phyloP scores from a whole-genome alignment of 2,888 invertebrate genomes.

The Limulus polyphemus region DNA sequence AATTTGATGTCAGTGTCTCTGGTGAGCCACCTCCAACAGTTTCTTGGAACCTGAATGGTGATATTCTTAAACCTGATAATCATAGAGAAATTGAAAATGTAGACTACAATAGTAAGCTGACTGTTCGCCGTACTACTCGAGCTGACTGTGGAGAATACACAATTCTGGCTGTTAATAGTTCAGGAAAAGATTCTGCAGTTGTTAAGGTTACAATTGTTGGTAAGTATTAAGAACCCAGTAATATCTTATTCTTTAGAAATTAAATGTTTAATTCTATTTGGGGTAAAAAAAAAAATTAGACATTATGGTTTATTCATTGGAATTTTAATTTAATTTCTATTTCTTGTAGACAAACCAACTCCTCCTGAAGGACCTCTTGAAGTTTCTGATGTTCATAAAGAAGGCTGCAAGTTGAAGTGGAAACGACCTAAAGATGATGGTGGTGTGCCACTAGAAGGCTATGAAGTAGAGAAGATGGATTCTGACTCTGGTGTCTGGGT shows the following conservation, averaged over 20 bases:
- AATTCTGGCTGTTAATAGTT: constrained; percentile 70
- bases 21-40: constrained; percentile 95
- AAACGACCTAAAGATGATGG: constrained; percentile 90
- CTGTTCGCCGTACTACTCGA: constrained; percentile 63
- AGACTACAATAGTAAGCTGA: constrained; percentile 76
- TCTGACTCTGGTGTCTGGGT: constrained; percentile 79
- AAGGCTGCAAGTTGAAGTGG: constrained; percentile 89
- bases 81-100: constrained; percentile 66
- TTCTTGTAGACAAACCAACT: constrained; percentile 52
- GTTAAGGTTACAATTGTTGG: constrained; percentile 67
- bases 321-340: constrained; percentile 22
- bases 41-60: constrained; percentile 84
- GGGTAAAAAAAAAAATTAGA: too few species aligned
- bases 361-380: constrained; percentile 80
- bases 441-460: constrained; percentile 85
- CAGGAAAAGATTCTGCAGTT: constrained; percentile 70
- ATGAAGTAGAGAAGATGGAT: constrained; percentile 90
- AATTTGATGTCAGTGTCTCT: constrained; percentile 77
- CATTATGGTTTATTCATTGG: too few species aligned
- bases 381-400: constrained; percentile 78
- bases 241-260: neutral
- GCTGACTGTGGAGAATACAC: constrained; percentile 77
- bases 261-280: neutral
- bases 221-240: constrained; percentile 32
- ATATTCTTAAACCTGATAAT: constrained; percentile 56